These are phyloP conservation scores for Bos javanicus DNA, from an alignment of 2,113 vertebrate species.

Conservation along the genomic window DNA sequence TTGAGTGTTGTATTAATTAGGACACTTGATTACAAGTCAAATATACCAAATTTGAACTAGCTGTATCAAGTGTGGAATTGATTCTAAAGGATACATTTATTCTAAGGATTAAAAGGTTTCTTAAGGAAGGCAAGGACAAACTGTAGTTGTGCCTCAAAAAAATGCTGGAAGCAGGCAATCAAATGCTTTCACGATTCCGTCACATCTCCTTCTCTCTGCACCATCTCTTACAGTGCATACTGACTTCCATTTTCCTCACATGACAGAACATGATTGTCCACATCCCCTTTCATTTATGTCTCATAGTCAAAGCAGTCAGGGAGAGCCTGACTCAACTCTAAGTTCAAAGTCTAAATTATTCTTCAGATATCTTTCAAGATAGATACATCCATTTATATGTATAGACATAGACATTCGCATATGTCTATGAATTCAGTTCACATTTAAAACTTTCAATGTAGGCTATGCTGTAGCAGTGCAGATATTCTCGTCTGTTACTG, in stretches of 20 bases:
- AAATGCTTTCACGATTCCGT: neutral
- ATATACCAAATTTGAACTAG: neutral
- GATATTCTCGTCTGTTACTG: neutral
- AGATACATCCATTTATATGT: neutral
- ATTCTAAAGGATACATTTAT: neutral
- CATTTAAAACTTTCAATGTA: neutral
- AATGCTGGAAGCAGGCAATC: neutral
- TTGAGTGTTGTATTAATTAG: slow-evolving; percentile 4
- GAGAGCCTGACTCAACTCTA: neutral
- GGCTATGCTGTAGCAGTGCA: neutral
- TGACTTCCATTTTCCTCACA: neutral
- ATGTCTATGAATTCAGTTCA: neutral
- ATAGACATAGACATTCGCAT: neutral
- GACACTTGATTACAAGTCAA: neutral
- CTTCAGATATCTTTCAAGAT: neutral
- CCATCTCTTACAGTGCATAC: neutral
- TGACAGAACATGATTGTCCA: neutral
- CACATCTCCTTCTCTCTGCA: neutral
- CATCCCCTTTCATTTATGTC: neutral
- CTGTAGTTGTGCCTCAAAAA: neutral
- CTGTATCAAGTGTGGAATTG: slow-evolving; percentile 15
- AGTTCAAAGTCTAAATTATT: neutral
- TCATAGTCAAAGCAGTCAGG: neutral
- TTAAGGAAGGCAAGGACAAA: neutral
- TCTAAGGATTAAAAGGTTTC: slow-evolving; percentile 16